These are phyloP conservation scores for Malurus alboscapulatus DNA, from an alignment of 2,113 vertebrate species.

Conservation along the genomic window DNA sequence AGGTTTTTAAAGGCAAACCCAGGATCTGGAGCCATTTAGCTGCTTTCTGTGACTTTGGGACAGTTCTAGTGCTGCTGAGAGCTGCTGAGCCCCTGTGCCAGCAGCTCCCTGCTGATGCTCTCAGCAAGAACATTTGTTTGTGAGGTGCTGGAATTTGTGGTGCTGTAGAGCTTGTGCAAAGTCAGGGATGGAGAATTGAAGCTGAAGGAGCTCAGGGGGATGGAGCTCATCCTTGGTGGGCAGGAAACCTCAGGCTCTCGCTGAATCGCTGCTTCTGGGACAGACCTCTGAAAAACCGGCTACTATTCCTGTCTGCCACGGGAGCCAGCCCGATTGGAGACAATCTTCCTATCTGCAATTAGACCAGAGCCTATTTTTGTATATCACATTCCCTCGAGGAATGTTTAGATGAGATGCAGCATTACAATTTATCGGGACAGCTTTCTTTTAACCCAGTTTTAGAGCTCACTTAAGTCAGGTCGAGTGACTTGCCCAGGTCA, in stretches of 20 bases:
- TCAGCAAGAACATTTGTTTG: fast-evolving
- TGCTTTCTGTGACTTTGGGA: neutral
- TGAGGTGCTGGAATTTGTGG: neutral
- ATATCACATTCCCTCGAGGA: constrained; percentile 7
- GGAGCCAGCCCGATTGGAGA: neutral
- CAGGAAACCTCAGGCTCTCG: neutral
- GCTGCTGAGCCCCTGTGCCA: fast-evolving
- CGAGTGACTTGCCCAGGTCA: neutral
- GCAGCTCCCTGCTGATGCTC: no score
- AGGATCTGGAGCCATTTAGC: neutral
- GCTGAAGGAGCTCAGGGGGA: neutral
- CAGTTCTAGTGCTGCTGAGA: neutral
- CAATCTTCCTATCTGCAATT: constrained; percentile 45
- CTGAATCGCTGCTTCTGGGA: neutral
- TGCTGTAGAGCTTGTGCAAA: neutral
- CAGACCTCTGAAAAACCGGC: neutral
- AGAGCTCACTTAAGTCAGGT: constrained; percentile 2
- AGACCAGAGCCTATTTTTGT: constrained; percentile 47
- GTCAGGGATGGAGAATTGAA: neutral
- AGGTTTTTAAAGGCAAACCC: neutral
- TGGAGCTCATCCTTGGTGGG: neutral
- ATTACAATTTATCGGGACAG: constrained; percentile 15
- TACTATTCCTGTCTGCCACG: constrained; percentile 1
- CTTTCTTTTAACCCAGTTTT: constrained; percentile 43
- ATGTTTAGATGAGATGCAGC: constrained; percentile 52